These are phyloP conservation scores for Dendrolimus punctatus DNA, from an alignment of 1,140 invertebrate genomes.

Conservation along the genomic window DNA sequence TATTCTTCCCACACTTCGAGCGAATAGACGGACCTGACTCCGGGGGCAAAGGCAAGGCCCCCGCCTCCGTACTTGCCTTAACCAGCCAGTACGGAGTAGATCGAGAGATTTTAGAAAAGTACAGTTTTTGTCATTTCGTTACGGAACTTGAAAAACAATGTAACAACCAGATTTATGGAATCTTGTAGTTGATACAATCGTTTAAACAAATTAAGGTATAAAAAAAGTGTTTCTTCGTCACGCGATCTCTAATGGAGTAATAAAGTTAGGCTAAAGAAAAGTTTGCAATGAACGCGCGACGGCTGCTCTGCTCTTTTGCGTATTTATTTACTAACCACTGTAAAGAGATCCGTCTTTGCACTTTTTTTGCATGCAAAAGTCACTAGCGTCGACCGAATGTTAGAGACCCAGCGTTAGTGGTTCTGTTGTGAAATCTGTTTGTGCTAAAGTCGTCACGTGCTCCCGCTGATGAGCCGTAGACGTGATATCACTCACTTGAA, in stretches of 20 bases:
- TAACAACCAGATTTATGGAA: neutral
- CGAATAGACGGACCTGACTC: too few species aligned
- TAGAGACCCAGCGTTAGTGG: constrained; percentile 30
- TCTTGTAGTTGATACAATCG: constrained; percentile 30
- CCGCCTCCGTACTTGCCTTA: too few species aligned
- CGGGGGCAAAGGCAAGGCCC: too few species aligned
- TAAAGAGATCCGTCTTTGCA: constrained; percentile 22
- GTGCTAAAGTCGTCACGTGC: constrained; percentile 63
- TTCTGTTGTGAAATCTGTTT: constrained; percentile 60
- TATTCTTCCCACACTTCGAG: too few species aligned
- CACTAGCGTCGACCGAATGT: neutral
- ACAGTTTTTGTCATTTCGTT: too few species aligned
- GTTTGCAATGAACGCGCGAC: constrained; percentile 32
- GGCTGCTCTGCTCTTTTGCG: constrained; percentile 50
- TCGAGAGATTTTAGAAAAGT: too few species aligned
- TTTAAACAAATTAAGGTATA: constrained; percentile 55
- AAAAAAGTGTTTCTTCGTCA: constrained; percentile 54
- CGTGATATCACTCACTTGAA: constrained; percentile 63
- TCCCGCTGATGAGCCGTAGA: constrained; percentile 57
- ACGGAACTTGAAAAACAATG: constrained; percentile 2
- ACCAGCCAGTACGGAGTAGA: too few species aligned
- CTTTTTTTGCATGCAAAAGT: neutral
- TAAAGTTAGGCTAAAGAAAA: constrained; percentile 66
- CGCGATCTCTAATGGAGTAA: constrained; percentile 62
- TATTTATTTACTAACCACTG: constrained; percentile 56